Conservation (phyloP, 2,888 invertebrate species). For the Torymus auratus region DNA sequence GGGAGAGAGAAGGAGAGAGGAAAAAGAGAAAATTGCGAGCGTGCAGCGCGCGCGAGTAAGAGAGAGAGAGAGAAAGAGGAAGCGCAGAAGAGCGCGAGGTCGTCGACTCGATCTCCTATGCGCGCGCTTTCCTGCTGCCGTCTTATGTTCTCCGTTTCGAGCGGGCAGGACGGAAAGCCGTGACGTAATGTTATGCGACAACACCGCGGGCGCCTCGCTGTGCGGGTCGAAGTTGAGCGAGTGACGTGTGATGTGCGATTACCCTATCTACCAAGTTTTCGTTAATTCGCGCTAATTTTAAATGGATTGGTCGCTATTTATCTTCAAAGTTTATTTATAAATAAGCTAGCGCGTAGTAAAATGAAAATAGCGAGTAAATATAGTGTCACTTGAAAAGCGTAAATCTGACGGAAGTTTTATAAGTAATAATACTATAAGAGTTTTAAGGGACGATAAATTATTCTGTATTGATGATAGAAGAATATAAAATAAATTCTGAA, state of each 20-base stretch:
- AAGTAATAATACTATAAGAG: no score
- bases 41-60: constrained; percentile 41
- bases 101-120: constrained; percentile 17
- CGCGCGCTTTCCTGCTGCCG: constrained; percentile 10
- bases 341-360: no score
- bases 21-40: constrained; percentile 49
- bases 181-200: constrained; percentile 49
- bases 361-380: no score
- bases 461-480: no score
- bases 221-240: constrained; percentile 19
- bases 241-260: constrained; percentile 7
- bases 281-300: no score
- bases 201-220: constrained; percentile 15
- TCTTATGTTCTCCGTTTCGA: constrained; percentile 42
- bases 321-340: no score
- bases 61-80: constrained; percentile 52
- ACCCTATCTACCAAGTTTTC: no score
- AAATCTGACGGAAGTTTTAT: no score
- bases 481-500: no score
- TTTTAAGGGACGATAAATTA: no score
- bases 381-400: no score
- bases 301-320: no score
- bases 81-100: constrained; percentile 51
- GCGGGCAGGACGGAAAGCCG: constrained; percentile 7
- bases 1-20: constrained; percentile 44